Evolutionary conservation across 2,888 invertebrate genomes (phyloP), one percentile per base, ranked within the genome.

Genomic region (Agrochola lota): DNA sequence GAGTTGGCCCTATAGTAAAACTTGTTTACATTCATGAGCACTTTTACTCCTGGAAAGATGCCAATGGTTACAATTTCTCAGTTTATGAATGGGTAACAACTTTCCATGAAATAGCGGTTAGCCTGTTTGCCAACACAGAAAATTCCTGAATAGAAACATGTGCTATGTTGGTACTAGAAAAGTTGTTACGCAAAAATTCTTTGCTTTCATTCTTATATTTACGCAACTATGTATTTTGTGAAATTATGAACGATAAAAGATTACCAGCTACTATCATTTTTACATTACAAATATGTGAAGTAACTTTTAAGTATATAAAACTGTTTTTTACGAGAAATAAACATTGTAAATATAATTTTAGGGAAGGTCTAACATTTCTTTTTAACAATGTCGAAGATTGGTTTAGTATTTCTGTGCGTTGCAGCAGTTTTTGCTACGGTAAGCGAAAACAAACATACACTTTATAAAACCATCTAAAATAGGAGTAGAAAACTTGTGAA

Each of bases 301-400:
- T 85, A 89, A 90, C 71, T 60, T 67, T 26, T 26, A 77, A 69
- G 72, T 83, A 90, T 88, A 90, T 88, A 90, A 85, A 80, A 85
- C 64, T 78, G 71, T 84, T 85, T 79, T 80, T 77, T 68, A 66
- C 35, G 5, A 20, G 20, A 35, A 30, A 52, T 46, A 68, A 79
- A 83, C 80, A 88, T 85, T 84, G 89, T 90, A 85, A 80, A 90
- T 84, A 84, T 86, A 74, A 69, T 79, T 83, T 84, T 83, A 77
- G 59, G 82, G 8, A 12, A 35, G 76, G 43, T 66, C 52, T 35
- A 46, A 79, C 87, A 87, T 82, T 52, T 6, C 2, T 59, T 30
- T 30, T 35, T 6, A 30, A 88, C 62, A 67, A 88, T 88, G 88
- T 67, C 83, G 7, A 85, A 78, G 72, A 64, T 88, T 7, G 20